A percentile compares a stretch with the other conserved stretches of the same genome.
Evolutionary conservation across 2,113 vertebrate species (phyloP).

Genomic region (Callorhinus ursinus): DNA sequence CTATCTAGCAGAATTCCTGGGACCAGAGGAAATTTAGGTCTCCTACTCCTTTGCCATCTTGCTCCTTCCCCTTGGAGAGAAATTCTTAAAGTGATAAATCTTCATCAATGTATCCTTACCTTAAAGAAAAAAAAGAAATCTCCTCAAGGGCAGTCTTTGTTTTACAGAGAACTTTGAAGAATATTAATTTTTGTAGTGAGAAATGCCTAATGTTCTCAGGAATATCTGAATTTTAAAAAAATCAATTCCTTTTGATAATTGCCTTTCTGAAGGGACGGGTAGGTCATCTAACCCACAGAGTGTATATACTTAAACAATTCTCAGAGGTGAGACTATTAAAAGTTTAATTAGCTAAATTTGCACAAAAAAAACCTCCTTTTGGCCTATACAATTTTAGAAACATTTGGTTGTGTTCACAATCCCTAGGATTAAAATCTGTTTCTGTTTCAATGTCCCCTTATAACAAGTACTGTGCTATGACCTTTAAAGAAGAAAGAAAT

Average conservation of each 20-base stretch:
- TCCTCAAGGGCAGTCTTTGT: neutral
- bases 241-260: slow-evolving; percentile 42
- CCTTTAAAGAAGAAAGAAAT: slow-evolving; percentile 44
- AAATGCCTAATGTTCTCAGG: neutral
- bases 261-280: slow-evolving; percentile 23
- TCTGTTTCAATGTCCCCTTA: neutral
- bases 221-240: neutral
- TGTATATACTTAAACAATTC: slow-evolving; percentile 36
- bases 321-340: slow-evolving; percentile 49
- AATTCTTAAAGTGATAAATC: neutral
- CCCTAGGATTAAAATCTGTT: slow-evolving; percentile 21
- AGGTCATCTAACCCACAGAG: neutral
- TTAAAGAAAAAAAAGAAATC: neutral
- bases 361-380: neutral
- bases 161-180: neutral
- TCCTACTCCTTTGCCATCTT: too few species aligned
- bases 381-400: slow-evolving; percentile 31
- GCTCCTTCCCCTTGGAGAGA: neutral
- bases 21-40: too few species aligned
- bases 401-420: slow-evolving; percentile 4
- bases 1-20: too few species aligned
- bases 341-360: slow-evolving; percentile 49
- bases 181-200: slow-evolving; percentile 37
- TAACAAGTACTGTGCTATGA: neutral
- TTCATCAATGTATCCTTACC: neutral